Evolutionary conservation across 1,140 invertebrate genomes (phyloP).

Genomic region (Condylostylus longicornis): DNA sequence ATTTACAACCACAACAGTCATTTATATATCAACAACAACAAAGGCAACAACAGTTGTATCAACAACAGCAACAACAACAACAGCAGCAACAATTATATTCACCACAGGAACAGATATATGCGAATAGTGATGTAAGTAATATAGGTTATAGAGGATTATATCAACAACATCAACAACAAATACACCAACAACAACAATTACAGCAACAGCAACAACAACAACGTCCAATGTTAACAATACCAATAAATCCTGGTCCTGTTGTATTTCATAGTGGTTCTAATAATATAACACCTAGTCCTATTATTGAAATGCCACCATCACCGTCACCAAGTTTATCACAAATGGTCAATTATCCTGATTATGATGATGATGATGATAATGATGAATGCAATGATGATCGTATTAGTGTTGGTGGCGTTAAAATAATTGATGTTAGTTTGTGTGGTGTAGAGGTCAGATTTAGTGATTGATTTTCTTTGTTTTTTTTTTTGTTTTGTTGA

Average conservation of each 20-base stretch:
- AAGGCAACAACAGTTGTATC: slow-evolving; percentile 2
- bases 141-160: too few species aligned
- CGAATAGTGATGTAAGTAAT: too few species aligned
- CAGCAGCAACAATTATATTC: neutral
- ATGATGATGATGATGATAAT: slow-evolving; percentile 40
- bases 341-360: slow-evolving; percentile 48
- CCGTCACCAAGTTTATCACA: slow-evolving; percentile 13
- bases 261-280: slow-evolving; percentile 12
- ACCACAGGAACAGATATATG: neutral
- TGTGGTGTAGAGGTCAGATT: slow-evolving; percentile 33
- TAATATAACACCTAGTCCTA: slow-evolving; percentile 9
- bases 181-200: neutral
- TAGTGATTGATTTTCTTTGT: slow-evolving; percentile 13
- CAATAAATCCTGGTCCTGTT: too few species aligned
- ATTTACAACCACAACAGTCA: too few species aligned
- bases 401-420: slow-evolving; percentile 9
- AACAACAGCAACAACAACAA: slow-evolving; percentile 5
- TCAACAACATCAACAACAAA: neutral
- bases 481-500: slow-evolving; percentile 7
- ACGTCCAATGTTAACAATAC: slow-evolving; percentile 29
- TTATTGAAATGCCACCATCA: slow-evolving; percentile 23
- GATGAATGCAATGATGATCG: neutral
- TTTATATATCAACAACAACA: too few species aligned
- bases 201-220: slow-evolving; percentile 11
- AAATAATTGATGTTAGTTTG: slow-evolving; percentile 25